Evolutionary conservation across 2,797 vertebrate species (phyloP).

Genomic region (Sus cebifrons): DNA sequence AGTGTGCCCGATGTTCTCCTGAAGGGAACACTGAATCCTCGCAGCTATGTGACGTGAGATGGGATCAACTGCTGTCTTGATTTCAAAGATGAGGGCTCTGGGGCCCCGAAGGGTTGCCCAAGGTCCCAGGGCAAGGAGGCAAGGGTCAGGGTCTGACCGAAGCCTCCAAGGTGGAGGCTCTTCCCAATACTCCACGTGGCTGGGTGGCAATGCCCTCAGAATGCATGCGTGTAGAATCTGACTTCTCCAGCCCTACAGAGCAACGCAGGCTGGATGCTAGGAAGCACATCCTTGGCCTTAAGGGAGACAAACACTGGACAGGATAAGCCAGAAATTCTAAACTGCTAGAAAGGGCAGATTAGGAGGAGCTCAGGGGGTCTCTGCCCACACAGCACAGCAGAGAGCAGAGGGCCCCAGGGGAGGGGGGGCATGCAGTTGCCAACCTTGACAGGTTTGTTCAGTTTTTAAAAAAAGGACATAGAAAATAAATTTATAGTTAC

Average conservation of each 20-base stretch:
- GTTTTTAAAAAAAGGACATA: not conserved
- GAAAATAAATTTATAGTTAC: not conserved
- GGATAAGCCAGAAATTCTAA: not conserved
- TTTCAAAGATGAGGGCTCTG: not conserved
- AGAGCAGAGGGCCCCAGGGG: not conserved
- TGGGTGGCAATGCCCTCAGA: not conserved
- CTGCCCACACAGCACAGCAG: not conserved
- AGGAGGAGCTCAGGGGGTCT: not conserved
- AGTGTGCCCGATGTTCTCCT: not conserved
- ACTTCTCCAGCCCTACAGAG: not conserved
- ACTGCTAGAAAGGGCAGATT: not conserved
- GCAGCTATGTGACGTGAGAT: not conserved
- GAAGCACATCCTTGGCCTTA: not conserved
- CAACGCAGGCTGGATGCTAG: not conserved
- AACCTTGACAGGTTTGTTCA: not conserved
- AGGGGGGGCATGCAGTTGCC: fast-evolving
- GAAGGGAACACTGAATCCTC: conserved; percentile 1
- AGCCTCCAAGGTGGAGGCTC: not conserved
- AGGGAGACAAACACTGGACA: not conserved
- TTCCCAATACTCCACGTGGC: not conserved
- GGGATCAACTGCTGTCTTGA: not conserved
- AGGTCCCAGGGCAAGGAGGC: not conserved
- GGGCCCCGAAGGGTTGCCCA: not conserved
- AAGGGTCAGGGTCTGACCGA: not conserved
- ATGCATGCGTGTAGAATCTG: fast-evolving